Evolutionary conservation across 2,113 vertebrate genomes (phyloP), one percentile per base, ranked within the genome.

Genomic region (Eulemur macaco): DNA sequence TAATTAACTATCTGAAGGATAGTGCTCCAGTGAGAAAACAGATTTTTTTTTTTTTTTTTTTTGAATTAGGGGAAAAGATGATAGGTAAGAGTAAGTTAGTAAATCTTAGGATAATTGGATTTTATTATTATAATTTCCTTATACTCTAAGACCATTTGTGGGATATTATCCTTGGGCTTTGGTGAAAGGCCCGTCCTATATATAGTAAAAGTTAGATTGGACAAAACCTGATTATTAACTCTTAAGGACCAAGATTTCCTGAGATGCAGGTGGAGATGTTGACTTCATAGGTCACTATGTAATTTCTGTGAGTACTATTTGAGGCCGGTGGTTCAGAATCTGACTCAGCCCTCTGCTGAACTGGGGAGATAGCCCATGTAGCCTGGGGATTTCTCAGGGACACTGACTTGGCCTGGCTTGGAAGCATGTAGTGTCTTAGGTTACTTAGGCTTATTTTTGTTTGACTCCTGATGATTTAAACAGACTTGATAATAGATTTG

Each of bases 271-370:
- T 96, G 71, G 47, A 71, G 85, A 52, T 25, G 63, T 10, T 96
- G 95, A 97, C 85, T 96, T 97, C 87, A 96, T 97, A 97, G 96
- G 93, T 92, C 88, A 95, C 45, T 91, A 88, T 95, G 91, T 95
- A 88, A 92, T 95, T 95, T 96, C 50, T 97, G 47, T 94, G 77
- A 91, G 50, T 88, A 52, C 63, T 89, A 0, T 89, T 94, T 81
- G 92, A 94, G 80, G 94, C 90, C 90, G 82, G 69, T 94, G 66
- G 74, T 90, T 96, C 58, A 95, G 84, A 97, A 89, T 94, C 71
- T 96, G 80, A 97, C 69, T 97, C 94, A 96, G 64, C 58, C n/a
- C 69, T 92, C 81, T 95, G 54, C 58, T 92, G 94, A 84, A 77
- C 54, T 91, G 85, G 27, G 87, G 68, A 95, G 90, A 47, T 73